A percentile compares a stretch with the other conserved stretches of the same genome.
phyloP scores from a whole-genome alignment of 1,140 invertebrate species.

The Papilio machaon region DNA sequence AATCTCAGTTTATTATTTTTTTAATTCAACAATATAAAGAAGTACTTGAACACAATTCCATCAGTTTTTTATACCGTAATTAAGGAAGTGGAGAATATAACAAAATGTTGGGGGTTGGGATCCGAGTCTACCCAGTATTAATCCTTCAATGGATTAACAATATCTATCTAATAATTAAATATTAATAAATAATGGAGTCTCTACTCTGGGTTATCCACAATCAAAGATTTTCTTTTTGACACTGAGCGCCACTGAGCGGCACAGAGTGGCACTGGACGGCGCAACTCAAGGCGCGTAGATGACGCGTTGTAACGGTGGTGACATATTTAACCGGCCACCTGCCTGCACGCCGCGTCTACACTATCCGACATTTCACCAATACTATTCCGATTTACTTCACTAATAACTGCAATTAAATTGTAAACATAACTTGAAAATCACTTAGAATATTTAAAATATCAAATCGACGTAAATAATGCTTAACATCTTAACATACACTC shows the following conservation, averaged over 20 bases:
- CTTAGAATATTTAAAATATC: background rate
- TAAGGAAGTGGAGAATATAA: too few species aligned
- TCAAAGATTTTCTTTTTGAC: constrained; percentile 4
- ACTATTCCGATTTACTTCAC: constrained; percentile 26
- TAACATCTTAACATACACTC: too few species aligned
- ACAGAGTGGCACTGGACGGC: constrained; percentile 20
- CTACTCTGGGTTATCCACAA: background rate
- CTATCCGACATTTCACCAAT: constrained; percentile 40
- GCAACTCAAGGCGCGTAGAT: constrained; percentile 29
- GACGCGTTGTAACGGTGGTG: constrained; percentile 66
- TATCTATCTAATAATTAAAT: too few species aligned
- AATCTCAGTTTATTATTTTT: too few species aligned
- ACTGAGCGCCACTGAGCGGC: constrained; percentile 16
- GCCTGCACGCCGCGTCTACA: constrained; percentile 47
- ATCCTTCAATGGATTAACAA: too few species aligned
- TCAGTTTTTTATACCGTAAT: too few species aligned
- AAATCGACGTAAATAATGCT: background rate
- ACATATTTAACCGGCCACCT: constrained; percentile 66
- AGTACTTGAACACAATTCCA: too few species aligned
- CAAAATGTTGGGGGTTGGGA: too few species aligned
- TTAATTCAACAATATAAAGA: too few species aligned
- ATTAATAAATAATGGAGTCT: too few species aligned
- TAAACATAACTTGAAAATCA: background rate
- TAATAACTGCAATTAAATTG: background rate
- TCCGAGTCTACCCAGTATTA: too few species aligned